These are phyloP conservation scores for Syngnathus floridae DNA, from an alignment of 2,113 vertebrate species.

Conservation along the genomic window DNA sequence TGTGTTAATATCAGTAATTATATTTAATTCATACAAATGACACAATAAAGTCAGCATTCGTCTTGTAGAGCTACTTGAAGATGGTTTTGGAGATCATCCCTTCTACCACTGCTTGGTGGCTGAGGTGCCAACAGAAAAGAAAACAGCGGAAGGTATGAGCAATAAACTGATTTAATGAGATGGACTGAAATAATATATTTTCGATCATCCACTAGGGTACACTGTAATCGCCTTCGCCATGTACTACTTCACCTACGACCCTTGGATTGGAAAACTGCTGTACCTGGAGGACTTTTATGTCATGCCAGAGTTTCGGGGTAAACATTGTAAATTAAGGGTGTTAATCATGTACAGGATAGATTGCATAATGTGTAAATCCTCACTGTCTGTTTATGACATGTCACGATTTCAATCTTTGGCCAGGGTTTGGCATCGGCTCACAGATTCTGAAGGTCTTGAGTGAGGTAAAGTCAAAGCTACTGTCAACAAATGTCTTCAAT, in stretches of 20 bases:
- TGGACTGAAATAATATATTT: neutral
- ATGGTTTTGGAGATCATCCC: slow-evolving; percentile 71
- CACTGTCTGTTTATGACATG: neutral
- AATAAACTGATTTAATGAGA: neutral
- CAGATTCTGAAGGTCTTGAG: slow-evolving; percentile 72
- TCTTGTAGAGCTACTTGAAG: slow-evolving; percentile 69
- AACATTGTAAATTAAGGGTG: slow-evolving; percentile 8
- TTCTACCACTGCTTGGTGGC: slow-evolving; percentile 73
- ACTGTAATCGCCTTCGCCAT: slow-evolving; percentile 68
- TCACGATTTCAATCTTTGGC: slow-evolving; percentile 21
- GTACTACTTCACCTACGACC: slow-evolving; percentile 76
- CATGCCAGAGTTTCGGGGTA: slow-evolving; percentile 66
- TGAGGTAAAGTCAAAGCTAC: slow-evolving; percentile 58
- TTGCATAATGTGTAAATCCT: neutral
- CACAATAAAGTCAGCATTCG: neutral
- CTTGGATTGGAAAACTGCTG: slow-evolving; percentile 72
- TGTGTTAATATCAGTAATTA: neutral
- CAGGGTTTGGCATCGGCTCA: slow-evolving; percentile 71
- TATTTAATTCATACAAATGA: neutral
- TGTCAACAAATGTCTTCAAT: neutral
- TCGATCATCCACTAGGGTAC: slow-evolving; percentile 41
- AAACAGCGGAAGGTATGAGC: slow-evolving; percentile 53
- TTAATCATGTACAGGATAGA: slow-evolving; percentile 28
- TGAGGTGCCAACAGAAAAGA: slow-evolving; percentile 53
- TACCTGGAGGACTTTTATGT: slow-evolving; percentile 79